A percentile compares a stretch with the other conserved stretches of the same genome.
Evolutionary conservation across 2,797 vertebrate species (phyloP).

Genomic region (Leptatherina wallacei): DNA sequence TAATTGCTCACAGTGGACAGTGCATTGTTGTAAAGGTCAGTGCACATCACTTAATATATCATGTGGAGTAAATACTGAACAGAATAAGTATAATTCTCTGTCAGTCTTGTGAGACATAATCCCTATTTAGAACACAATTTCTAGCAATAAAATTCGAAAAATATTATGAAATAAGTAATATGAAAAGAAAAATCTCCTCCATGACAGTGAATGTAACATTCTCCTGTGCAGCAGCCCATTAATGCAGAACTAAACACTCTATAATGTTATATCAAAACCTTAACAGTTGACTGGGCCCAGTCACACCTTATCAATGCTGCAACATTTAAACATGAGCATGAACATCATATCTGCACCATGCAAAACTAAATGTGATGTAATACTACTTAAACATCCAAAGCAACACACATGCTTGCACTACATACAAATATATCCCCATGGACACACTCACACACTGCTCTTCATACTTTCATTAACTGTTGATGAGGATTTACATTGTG

Average conservation of each 20-base stretch:
- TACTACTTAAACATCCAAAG: conserved; percentile 48
- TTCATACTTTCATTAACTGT: conserved; percentile 6
- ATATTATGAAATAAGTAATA: conserved; percentile 4
- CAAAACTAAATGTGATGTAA: conserved; percentile 73
- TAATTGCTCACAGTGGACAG: background rate
- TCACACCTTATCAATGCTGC: conserved; percentile 80
- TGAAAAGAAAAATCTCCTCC: background rate
- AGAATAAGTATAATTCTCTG: background rate
- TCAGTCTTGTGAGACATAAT: background rate
- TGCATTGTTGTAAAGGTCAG: background rate
- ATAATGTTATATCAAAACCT: conserved; percentile 74
- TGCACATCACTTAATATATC: background rate
- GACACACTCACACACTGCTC: background rate
- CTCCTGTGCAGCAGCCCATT: conserved; percentile 71
- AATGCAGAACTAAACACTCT: conserved; percentile 78
- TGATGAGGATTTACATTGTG: conserved; percentile 7
- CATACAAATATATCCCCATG: conserved; percentile 14
- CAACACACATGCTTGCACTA: conserved; percentile 26
- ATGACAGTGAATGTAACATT: conserved; percentile 74
- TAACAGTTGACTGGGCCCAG: conserved; percentile 75
- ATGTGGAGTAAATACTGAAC: background rate
- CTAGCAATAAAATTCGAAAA: background rate
- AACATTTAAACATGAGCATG: conserved; percentile 72
- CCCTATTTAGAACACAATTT: background rate
- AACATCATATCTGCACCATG: conserved; percentile 65